Conservation (phyloP, 2,113 vertebrate genomes). For the Phrynocephalus versicolor region DNA sequence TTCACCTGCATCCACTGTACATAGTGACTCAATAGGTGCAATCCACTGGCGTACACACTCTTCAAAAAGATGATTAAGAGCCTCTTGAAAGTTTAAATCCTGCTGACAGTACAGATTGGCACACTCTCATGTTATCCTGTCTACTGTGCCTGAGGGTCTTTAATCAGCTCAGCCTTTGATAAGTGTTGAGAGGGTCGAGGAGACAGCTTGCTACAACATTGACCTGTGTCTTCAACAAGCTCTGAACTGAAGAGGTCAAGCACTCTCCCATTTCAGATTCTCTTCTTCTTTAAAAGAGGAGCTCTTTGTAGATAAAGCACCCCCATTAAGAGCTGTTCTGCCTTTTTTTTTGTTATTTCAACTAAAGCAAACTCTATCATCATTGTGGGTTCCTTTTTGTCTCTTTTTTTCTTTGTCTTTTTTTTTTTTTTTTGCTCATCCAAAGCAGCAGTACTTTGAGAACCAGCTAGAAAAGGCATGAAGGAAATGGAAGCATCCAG, state of each 20-base stretch:
- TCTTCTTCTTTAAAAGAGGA: not conserved
- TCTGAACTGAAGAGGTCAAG: not conserved
- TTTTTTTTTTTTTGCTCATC: slow-evolving; percentile 47
- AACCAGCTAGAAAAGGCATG: slow-evolving; percentile 56
- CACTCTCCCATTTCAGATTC: rapidly evolving
- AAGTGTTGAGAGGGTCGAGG: not conserved
- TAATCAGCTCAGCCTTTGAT: slow-evolving; percentile 38
- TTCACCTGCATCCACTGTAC: not conserved
- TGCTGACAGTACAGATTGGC: slow-evolving; percentile 18
- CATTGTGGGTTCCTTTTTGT: not conserved
- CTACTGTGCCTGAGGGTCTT: slow-evolving; percentile 21
- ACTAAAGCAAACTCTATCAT: not conserved
- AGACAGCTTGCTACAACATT: not conserved
- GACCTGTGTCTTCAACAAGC: not conserved
- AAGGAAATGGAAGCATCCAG: slow-evolving; percentile 56
- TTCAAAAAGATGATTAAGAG: slow-evolving; percentile 41
- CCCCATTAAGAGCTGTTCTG: slow-evolving; percentile 41
- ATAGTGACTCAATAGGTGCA: slow-evolving; percentile 39
- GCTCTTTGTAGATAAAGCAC: rapidly evolving
- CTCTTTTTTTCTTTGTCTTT: slow-evolving; percentile 31
- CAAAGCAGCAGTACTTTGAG: slow-evolving; percentile 29
- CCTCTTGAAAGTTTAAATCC: slow-evolving; percentile 28
- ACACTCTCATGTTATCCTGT: not conserved
- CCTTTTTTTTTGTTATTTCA: not conserved
- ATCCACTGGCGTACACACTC: not conserved